Percentiles rank a stretch among this genome's conserved stretches.
Evolutionary conservation across 1,140 invertebrate species (phyloP).

Genomic region (Danaus plexippus): DNA sequence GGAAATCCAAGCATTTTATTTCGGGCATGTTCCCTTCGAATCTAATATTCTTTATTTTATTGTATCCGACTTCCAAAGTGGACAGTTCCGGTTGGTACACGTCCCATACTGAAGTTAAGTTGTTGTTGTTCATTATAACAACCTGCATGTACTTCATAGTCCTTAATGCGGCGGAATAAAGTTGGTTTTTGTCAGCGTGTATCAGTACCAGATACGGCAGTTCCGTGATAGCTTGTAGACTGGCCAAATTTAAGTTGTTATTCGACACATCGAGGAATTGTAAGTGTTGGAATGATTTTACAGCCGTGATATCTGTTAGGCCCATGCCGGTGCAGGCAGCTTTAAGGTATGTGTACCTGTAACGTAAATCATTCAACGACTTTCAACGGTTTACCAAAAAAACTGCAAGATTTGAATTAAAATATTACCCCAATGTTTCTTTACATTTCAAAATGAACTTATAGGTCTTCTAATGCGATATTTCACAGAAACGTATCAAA

Average conservation of each 20-base stretch:
- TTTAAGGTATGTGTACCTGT: slow-evolving; percentile 65
- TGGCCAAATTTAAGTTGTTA: slow-evolving; percentile 63
- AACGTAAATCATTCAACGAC: slow-evolving; percentile 12
- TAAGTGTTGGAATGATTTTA: slow-evolving; percentile 67
- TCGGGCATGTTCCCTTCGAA: slow-evolving; percentile 51
- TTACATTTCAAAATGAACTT: too few relatives aligned
- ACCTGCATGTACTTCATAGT: slow-evolving; percentile 72
- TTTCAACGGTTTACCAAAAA: too few relatives aligned
- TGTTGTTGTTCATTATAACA: slow-evolving; percentile 68
- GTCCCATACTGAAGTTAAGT: slow-evolving; percentile 58
- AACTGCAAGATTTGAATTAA: too few relatives aligned
- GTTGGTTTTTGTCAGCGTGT: slow-evolving; percentile 66
- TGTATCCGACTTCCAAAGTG: slow-evolving; percentile 69
- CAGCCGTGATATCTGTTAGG: slow-evolving; percentile 63
- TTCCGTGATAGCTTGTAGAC: slow-evolving; percentile 59
- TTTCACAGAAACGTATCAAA: too few relatives aligned
- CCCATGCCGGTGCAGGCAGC: slow-evolving; percentile 53
- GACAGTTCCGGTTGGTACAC: slow-evolving; percentile 69
- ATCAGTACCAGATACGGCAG: slow-evolving; percentile 69
- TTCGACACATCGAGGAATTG: slow-evolving; percentile 71
- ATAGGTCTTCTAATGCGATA: too few relatives aligned
- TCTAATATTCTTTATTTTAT: slow-evolving; percentile 49
- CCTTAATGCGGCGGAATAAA: slow-evolving; percentile 60
- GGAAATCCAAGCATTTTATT: slow-evolving; percentile 64
- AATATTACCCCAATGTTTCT: too few relatives aligned